Base-by-base conservation (phyloP, 2,113 vertebrate species). In the Chaenocephalus aceratus region DNA sequence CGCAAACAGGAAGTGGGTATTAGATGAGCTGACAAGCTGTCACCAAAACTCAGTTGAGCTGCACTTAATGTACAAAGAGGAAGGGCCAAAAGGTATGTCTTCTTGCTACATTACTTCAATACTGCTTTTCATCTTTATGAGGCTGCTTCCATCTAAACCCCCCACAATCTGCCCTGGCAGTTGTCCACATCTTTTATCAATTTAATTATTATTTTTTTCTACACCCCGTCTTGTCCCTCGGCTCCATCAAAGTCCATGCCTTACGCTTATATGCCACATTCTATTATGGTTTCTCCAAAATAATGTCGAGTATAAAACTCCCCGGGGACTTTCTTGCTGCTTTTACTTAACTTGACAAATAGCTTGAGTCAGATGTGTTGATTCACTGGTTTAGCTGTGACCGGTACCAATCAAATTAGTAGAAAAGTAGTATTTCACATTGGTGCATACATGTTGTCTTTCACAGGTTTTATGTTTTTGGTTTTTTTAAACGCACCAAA, bases 271-370 rank as follows among this genome's bases (percentile, higher is more conserved):
- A 82, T 88, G 87, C 69, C 87, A 89, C 82, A 86, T 70, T 26
- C 75, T 72, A 83, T 90, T 84, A 89, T 75, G 76, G 63, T 79
- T 82, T 41, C 36, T 84, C 69, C 63, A 74, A 74, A 85, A 88
- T 79, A 73, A 82, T 80, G 82, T 85, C 73, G 83, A 80, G 83
- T 65, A 67, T 65, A 63, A 63, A 82, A 44, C 56, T 85, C 82
- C 84, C 82, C 7, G 16, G 70, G 85, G 88, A 78, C 69, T 48
- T 76, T 45, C 59, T 60, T 72, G 62, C 74, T 83, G 77, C 79
- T 69, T 83, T 88, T 64, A 81, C 64, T 83, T 76, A 77, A 88
- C 75, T 76, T 89, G 81, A 89, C 83, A 72, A 89, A 90, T 73
- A 64, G 77, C 82, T 85, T 49, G 44, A 83, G 82, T 90, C 85